These are phyloP conservation scores for Spermophilus dauricus DNA, from an alignment of 2,113 vertebrate species.

Conservation along the genomic window DNA sequence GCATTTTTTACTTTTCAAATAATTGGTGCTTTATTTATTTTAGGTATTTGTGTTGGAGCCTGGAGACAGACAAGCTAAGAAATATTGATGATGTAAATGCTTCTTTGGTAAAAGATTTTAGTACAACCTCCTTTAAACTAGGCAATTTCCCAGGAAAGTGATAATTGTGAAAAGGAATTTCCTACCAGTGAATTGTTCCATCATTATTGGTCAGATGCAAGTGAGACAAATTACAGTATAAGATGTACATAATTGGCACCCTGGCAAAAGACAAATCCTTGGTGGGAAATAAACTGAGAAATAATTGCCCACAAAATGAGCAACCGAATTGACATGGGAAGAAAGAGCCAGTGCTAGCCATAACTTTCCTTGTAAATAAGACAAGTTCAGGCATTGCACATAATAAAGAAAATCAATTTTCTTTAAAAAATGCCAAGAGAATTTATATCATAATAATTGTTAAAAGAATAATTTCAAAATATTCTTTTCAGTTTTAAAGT, in stretches of 20 bases:
- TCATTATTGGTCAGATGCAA: not conserved
- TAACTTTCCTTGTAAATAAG: slow-evolving; percentile 45
- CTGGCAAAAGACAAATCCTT: slow-evolving; percentile 23
- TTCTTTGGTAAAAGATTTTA: slow-evolving; percentile 40
- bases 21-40: slow-evolving; percentile 47
- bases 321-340: slow-evolving; percentile 40
- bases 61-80: slow-evolving; percentile 34
- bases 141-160: not conserved
- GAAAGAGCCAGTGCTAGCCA: not conserved
- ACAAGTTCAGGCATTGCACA: not conserved
- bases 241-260: not conserved
- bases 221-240: slow-evolving; percentile 29
- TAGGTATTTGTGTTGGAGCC: slow-evolving; percentile 25
- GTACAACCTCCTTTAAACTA: not conserved
- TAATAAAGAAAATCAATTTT: not conserved
- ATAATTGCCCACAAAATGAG: slow-evolving; percentile 24
- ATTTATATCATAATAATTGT: not conserved
- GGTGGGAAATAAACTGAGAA: not conserved
- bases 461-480: not conserved
- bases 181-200: not conserved
- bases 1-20: slow-evolving; percentile 51
- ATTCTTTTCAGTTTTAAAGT: not conserved
- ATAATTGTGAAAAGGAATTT: slow-evolving; percentile 29
- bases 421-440: not conserved
- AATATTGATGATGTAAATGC: not conserved